Percentiles rank a stretch among this genome's conserved stretches.
These are phyloP conservation scores for Scalopus aquaticus DNA, from an alignment of 2,113 vertebrate genomes.

Conservation along the genomic window DNA sequence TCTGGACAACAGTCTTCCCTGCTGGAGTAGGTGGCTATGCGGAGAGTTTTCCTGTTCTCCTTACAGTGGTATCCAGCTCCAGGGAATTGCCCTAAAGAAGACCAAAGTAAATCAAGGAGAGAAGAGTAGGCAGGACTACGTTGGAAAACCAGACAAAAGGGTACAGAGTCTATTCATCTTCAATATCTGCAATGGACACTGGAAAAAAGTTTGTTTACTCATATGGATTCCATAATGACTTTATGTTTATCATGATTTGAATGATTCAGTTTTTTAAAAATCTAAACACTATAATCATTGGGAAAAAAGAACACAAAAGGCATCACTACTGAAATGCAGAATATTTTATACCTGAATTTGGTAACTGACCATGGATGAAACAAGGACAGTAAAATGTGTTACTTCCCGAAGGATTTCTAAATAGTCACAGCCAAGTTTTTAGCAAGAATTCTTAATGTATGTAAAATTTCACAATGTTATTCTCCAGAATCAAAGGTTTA, in stretches of 20 bases:
- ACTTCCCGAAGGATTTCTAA: slow-evolving; percentile 27
- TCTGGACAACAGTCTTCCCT: not conserved
- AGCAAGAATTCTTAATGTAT: slow-evolving; percentile 10
- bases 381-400: not conserved
- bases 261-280: not conserved
- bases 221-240: not conserved
- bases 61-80: not conserved
- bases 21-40: not conserved
- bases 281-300: not conserved
- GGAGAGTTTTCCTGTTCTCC: not conserved
- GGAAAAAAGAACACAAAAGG: not conserved
- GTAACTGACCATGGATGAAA: not conserved
- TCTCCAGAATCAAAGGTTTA: slow-evolving; percentile 25
- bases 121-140: not conserved
- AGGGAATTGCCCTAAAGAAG: not conserved
- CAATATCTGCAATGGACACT: not conserved
- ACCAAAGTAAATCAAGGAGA: not conserved
- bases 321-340: not conserved
- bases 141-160: not conserved
- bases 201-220: slow-evolving; percentile 1
- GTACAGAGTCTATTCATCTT: not conserved
- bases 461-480: not conserved
- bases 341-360: not conserved
- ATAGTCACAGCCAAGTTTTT: not conserved
- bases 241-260: not conserved